Evolutionary conservation across 2,797 vertebrate species (phyloP), one percentile per base, ranked within the genome.

Genomic region (Diplodus sargus): DNA sequence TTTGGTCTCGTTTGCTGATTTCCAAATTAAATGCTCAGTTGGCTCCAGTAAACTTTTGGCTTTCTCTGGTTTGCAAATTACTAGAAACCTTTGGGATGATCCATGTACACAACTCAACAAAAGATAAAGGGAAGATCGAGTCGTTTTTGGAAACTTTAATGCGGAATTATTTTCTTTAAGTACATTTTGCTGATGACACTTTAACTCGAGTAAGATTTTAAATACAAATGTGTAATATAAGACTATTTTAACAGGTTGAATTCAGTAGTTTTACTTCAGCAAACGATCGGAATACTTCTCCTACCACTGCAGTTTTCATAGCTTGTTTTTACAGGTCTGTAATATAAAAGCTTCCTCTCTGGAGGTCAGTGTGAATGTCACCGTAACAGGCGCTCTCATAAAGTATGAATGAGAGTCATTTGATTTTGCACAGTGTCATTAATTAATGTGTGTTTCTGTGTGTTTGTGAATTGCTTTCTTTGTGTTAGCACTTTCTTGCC

Each of bases 311-410:
- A 23, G 61, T 23, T 60, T 49, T 56, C 25, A 45, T n/a, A 34
- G 11, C 4, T 63, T 58, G 7, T 34, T 23, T 3, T 48, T 14
- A 8, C 5, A 0, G 3, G 22, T 15, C 23, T 30, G 54, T n/a
- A 30, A 25, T 0, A 14, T 25, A 22, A 2, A 12, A 20, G 17
- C 17, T 6, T 2, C 22, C 51, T 58, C 68, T 52, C 42, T 43
- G 20, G 60, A 85, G 81, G 86, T 80, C 77, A 1, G 4, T 14
- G 28, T 65, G 53, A 82, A 85, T 68, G 81, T 85, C 74, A n/a
- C 2, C 1, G 17, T 70, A 59, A 52, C 17, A 30, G 58, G 48
- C 4, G 30, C 47, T 74, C 5, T 79, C 42, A 81, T 74, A 60
- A 76, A 20, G 22, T 60, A 71, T 57, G 61, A 74, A 80, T 80